Conservation (phyloP, 2,113 vertebrate genomes). For the Varanus komodoensis region DNA sequence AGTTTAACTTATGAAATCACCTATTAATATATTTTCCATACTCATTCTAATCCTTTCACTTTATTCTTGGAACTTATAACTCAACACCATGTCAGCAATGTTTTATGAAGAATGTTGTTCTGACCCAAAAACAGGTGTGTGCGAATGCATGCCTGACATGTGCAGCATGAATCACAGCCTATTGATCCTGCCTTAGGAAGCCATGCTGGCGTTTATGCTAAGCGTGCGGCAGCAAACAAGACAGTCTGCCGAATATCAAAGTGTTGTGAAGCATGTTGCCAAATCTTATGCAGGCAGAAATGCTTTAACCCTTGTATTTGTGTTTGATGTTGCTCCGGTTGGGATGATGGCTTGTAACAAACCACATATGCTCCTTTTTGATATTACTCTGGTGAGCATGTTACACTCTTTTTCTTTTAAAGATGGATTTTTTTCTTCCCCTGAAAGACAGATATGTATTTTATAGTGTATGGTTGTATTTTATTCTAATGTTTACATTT, state of each 20-base stretch:
- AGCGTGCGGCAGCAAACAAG: conserved; percentile 31
- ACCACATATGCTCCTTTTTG: conserved; percentile 47
- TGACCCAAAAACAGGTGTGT: conserved; percentile 18
- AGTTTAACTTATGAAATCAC: not conserved
- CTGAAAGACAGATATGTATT: not conserved
- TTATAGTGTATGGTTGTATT: too few relatives aligned
- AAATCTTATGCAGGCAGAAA: conserved; percentile 22
- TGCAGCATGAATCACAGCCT: conserved; percentile 40
- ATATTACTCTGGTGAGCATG: fast-evolving
- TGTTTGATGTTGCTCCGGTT: not conserved
- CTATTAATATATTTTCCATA: not conserved
- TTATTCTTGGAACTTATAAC: conserved; percentile 25
- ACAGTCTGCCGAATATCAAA: conserved; percentile 32
- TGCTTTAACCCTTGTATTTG: conserved; percentile 31
- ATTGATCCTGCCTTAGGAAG: not conserved
- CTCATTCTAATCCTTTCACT: conserved; percentile 30
- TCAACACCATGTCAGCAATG: conserved; percentile 21
- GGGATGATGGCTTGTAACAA: fast-evolving
- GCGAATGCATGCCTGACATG: not conserved
- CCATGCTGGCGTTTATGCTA: not conserved
- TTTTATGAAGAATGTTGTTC: conserved; percentile 34
- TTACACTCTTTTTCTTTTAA: not conserved
- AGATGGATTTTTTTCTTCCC: not conserved
- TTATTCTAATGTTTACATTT: too few relatives aligned
- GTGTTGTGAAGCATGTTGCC: fast-evolving